Evolutionary conservation across 2,113 vertebrate species (phyloP), one percentile per base, ranked within the genome.

Genomic region (Thalassarche chlororhynchos): DNA sequence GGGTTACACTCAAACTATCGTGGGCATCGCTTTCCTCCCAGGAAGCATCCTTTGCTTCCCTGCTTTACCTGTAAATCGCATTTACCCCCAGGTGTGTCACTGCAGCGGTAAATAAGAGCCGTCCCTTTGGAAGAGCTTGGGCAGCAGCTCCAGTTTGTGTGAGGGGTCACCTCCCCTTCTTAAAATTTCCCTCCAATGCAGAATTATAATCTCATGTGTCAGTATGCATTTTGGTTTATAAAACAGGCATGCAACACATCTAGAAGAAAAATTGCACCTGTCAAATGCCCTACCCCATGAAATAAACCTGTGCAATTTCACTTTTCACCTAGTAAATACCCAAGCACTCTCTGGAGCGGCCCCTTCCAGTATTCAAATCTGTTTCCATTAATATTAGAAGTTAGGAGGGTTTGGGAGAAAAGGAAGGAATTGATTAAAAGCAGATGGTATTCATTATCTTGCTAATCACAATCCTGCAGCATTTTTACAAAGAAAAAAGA

Each of bases 251-350:
- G 96, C 89, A 98, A 98, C 97, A 98, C 96, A 96, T 93, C 97
- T 87, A 95, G 94, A 98, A 98, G 98, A 98, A 98, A 98, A 98
- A 98, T 98, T 98, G 96, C 97, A 98, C 98, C 98, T 98, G 98
- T 98, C 98, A 98, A 98, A 98, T 98, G 95, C 95, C 97, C 96
- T 97, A 93, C 95, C 89, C 96, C 95, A 84, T 94, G 97, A 98
- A 98, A 98, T 98, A 97, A 97, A 98, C 97, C 98, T 98, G 98
- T 14, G 68, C 93, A 98, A 97, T 97, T 98, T 98, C 98, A 98
- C 97, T 98, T 98, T 98, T 98, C 98, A 98, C 98, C 97, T 98
- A 98, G 98, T 98, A 98, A 98, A 98, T 98, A 98, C 95, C 97
- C 95, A 97, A 97, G 97, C 49, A 86, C 96, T 98, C 98, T 98